A percentile compares a stretch with the other conserved stretches of the same genome.
phyloP scores from a whole-genome alignment of 2,113 vertebrate species.

The Oceanodroma tethys region DNA sequence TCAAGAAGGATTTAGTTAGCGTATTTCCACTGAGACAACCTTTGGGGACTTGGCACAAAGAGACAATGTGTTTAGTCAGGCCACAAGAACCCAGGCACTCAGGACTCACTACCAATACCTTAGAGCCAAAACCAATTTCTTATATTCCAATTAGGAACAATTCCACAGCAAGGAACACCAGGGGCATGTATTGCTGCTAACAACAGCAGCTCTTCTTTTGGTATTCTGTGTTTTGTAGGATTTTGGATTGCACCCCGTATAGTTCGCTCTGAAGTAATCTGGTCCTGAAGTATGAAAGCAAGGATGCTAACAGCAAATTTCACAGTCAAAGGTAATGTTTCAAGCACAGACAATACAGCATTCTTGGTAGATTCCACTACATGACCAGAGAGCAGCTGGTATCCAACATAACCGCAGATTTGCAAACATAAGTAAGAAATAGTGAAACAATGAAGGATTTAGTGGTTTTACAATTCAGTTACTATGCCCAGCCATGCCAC shows the following conservation, averaged over 20 bases:
- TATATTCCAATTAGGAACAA: background rate
- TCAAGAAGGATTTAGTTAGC: background rate
- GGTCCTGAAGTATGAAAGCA: background rate
- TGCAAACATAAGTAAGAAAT: background rate
- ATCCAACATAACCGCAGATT: background rate
- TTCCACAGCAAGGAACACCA: background rate
- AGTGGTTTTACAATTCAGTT: background rate
- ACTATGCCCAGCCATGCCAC: background rate
- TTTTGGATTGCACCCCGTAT: background rate
- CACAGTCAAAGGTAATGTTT: background rate
- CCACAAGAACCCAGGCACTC: background rate
- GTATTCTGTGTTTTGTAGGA: background rate
- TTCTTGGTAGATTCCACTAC: background rate
- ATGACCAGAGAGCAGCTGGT: background rate
- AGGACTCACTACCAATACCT: background rate
- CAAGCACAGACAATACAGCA: background rate
- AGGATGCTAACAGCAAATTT: background rate
- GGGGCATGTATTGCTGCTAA: background rate
- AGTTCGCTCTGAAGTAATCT: background rate
- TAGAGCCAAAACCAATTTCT: background rate
- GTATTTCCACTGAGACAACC: background rate
- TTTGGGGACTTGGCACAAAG: background rate
- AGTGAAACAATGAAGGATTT: background rate
- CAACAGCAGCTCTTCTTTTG: background rate
- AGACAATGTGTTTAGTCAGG: background rate